These are phyloP conservation scores for Gorsachius magnificus DNA, from an alignment of 2,797 vertebrate genomes.

Conservation along the genomic window DNA sequence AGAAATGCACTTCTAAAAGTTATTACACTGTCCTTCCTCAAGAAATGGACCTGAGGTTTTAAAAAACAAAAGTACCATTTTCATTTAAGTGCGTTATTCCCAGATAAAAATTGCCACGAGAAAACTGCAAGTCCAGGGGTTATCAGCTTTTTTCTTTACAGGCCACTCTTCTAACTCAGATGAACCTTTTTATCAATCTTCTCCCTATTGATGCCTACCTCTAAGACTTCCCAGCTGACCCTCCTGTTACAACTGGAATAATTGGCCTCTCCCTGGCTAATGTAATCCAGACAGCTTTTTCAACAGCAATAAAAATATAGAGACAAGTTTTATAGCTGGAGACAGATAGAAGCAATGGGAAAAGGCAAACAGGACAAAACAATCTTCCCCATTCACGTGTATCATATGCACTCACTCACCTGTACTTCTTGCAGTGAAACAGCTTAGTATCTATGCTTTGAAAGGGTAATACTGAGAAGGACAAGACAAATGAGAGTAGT, in stretches of 20 bases:
- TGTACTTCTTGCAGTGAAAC: background rate
- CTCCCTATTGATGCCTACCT: background rate
- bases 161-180: background rate
- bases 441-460: background rate
- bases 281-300: background rate
- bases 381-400: background rate
- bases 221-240: background rate
- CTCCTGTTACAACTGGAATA: background rate
- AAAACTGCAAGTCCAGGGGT: background rate
- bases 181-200: background rate
- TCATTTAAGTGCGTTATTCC: background rate
- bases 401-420: background rate
- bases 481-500: background rate
- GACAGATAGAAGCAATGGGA: background rate
- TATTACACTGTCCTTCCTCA: background rate
- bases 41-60: background rate
- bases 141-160: background rate
- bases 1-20: background rate
- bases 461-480: background rate
- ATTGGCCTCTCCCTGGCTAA: background rate
- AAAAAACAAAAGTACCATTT: background rate
- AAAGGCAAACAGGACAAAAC: background rate
- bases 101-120: background rate
- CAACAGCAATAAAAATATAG: background rate
- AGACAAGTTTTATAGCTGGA: background rate